Percentiles rank a stretch among this genome's conserved stretches.
These are phyloP conservation scores for Rhabdomys dilectus DNA, from an alignment of 2,113 vertebrate species.

Conservation along the genomic window DNA sequence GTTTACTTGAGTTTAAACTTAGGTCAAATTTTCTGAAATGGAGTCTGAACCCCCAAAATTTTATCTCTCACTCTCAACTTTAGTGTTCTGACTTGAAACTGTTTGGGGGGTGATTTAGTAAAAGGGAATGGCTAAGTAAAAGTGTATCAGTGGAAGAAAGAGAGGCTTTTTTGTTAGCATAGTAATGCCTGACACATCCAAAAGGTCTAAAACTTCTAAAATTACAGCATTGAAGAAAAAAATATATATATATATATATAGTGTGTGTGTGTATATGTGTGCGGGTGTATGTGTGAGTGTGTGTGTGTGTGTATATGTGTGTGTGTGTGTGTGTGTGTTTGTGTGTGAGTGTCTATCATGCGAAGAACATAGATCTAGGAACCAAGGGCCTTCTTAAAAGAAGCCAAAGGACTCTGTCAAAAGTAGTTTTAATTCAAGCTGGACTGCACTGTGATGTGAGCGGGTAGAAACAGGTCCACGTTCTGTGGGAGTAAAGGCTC, in stretches of 20 bases:
- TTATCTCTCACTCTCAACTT: too few species aligned
- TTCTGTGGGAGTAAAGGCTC: neutral
- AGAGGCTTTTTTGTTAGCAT: neutral
- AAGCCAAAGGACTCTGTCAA: neutral
- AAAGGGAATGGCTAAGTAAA: neutral
- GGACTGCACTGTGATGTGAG: neutral
- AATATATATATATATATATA: too few species aligned
- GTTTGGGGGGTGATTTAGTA: neutral
- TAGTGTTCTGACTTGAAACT: neutral
- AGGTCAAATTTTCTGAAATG: too few species aligned
- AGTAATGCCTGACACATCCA: neutral
- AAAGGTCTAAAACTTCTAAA: constrained; percentile 34
- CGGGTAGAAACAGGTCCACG: neutral
- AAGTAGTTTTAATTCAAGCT: neutral
- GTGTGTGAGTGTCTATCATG: too few species aligned
- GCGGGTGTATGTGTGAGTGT: too few species aligned
- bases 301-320: too few species aligned
- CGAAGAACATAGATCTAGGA: neutral
- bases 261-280: too few species aligned
- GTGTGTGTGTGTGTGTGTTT: too few species aligned
- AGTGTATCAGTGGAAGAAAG: neutral
- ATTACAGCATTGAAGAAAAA: neutral
- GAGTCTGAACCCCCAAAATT: too few species aligned
- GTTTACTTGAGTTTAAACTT: too few species aligned
- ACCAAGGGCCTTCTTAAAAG: neutral